phyloP scores from a whole-genome alignment of 2,888 invertebrate genomes.

The Mellilla xanthometata region DNA sequence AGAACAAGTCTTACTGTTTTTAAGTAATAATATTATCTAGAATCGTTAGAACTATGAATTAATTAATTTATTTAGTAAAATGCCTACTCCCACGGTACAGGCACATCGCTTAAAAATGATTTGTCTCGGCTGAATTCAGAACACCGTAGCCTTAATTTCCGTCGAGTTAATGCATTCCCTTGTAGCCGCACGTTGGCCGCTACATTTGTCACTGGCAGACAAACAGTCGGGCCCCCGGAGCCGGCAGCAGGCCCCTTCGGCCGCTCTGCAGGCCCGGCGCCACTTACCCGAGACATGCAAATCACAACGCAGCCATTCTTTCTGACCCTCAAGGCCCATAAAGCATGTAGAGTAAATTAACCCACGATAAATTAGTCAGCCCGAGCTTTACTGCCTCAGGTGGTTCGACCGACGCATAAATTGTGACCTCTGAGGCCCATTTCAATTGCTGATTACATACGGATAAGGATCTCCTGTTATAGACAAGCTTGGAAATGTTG shows the following conservation, averaged over 20 bases:
- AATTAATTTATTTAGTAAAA: too few species aligned
- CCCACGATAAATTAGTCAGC: constrained; percentile 63
- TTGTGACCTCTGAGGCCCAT: constrained; percentile 49
- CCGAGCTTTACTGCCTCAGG: constrained; percentile 50
- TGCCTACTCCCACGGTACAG: too few species aligned
- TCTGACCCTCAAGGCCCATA: constrained; percentile 48
- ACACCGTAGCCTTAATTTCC: constrained; percentile 20
- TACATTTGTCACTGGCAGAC: constrained; percentile 23
- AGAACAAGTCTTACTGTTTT: too few species aligned
- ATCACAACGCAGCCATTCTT: constrained; percentile 69
- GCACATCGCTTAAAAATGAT: constrained; percentile 8
- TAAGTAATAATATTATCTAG: too few species aligned
- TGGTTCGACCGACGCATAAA: constrained; percentile 53
- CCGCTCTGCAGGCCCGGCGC: constrained; percentile 32
- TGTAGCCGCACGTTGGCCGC: constrained; percentile 19
- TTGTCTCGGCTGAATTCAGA: too few species aligned
- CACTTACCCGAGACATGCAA: constrained; percentile 67
- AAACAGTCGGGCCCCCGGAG: constrained; percentile 24
- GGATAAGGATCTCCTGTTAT: constrained; percentile 17
- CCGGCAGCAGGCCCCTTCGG: constrained; percentile 19
- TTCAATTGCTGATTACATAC: constrained; percentile 44
- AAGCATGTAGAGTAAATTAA: constrained; percentile 62
- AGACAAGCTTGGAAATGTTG: constrained; percentile 8
- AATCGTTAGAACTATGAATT: too few species aligned
- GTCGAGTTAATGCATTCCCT: constrained; percentile 22